Evolutionary conservation across 2,113 vertebrate genomes (phyloP).

Genomic region (Furnarius figulus): DNA sequence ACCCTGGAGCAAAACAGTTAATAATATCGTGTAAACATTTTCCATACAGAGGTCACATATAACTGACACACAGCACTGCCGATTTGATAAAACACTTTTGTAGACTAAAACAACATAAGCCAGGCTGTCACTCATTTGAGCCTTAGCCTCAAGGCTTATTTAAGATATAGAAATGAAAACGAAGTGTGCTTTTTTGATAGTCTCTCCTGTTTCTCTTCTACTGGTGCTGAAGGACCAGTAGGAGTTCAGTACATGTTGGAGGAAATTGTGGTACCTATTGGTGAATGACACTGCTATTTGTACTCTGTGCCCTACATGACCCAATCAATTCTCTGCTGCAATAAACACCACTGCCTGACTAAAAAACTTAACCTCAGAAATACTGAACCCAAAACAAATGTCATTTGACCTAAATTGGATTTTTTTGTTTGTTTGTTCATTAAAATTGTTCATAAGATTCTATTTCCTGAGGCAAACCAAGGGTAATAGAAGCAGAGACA

Average conservation of each 20-base stretch:
- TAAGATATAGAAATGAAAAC: conserved; percentile 72
- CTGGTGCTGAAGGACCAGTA: conserved; percentile 53
- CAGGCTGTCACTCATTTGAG: conserved; percentile 80
- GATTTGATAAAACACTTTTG: conserved; percentile 81
- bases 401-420: conserved; percentile 70
- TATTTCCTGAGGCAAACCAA: conserved; percentile 46
- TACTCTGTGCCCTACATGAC: conserved; percentile 70
- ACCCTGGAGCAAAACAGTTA: conserved; percentile 81
- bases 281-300: conserved; percentile 75
- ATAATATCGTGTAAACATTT: conserved; percentile 83
- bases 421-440: conserved; percentile 63
- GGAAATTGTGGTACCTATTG: conserved; percentile 67
- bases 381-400: conserved; percentile 65
- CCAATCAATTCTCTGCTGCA: conserved; percentile 66
- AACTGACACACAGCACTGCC: conserved; percentile 79
- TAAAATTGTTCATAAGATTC: conserved; percentile 62
- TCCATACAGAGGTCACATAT: conserved; percentile 78
- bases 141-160: conserved; percentile 79
- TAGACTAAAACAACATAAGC: conserved; percentile 77
- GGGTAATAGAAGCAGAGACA: not conserved
- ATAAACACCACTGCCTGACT: conserved; percentile 64
- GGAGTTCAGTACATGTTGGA: conserved; percentile 61
- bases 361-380: conserved; percentile 69
- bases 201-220: conserved; percentile 58
- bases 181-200: conserved; percentile 47